Base-by-base conservation (phyloP, 1,140 invertebrate genomes). In the Drosophila murphyi region DNA sequence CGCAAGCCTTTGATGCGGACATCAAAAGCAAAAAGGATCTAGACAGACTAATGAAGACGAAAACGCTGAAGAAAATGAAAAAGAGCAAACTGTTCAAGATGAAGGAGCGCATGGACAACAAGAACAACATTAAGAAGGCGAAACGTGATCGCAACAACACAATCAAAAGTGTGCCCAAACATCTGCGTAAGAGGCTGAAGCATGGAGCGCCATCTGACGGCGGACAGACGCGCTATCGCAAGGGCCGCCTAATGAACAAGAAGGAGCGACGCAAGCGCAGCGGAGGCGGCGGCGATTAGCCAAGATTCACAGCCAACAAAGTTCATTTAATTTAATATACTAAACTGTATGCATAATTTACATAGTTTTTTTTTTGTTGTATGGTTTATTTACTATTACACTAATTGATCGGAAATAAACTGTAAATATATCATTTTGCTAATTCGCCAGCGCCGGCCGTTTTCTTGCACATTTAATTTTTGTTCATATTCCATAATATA, bases 41-140 rank as follows among this genome's bases (percentile, higher is more conserved):
- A 2, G 95, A 96, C 71, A 94, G 93, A 82, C 92, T 94, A 71
- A 93, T 96, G 39, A 96, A 96, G 78, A 94, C 94, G 59, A 94
- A 95, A 87, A 95, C 95, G 0, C 93, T 95, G 4, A 95, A 95
- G 74, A 95, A 94, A 86, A 93, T 96, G 5, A 94, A 96, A 82
- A 95, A 96, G 68, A 96, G 96, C 85, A 96, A 96, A 93, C 93
- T 94, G 3, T 96, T 96, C 89, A 95, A 96, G 93, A 94, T 94
- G 87, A 96, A 96, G 80, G 95, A 94, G 74, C 95, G 94, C 89
- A 82, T 96, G 3, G 95, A 96, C 52, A 93, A 93, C 71, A 86
- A 94, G 45, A 93, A 94, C 79, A 95, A 95, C 80, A 94, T 93
- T 65, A 95, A 95, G 87, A 94, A 94, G 77, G 93, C 94, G 37